Conservation (phyloP, 2,888 invertebrate species). For the Galerucella calmariensis region DNA sequence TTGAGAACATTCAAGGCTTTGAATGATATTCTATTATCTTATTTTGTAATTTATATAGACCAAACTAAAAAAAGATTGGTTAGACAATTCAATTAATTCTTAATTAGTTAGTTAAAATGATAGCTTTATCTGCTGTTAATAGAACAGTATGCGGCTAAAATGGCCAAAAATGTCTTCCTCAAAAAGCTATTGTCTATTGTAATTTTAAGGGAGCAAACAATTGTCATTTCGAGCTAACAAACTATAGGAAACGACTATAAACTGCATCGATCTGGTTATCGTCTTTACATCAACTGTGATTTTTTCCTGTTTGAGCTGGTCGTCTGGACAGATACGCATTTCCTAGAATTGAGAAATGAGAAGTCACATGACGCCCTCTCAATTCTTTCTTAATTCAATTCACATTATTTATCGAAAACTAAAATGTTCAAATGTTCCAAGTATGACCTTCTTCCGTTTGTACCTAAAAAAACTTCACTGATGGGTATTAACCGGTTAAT, state of each 20-base stretch:
- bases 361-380: neutral
- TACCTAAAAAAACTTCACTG: too few relatives aligned
- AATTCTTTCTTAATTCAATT: neutral
- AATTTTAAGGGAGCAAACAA: conserved; percentile 59
- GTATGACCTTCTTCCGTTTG: too few relatives aligned
- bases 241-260: conserved; percentile 18
- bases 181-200: conserved; percentile 58
- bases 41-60: conserved; percentile 22
- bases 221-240: conserved; percentile 59
- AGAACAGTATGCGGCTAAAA: conserved; percentile 61
- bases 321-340: neutral
- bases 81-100: conserved; percentile 25
- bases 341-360: neutral
- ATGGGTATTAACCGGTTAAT: too few relatives aligned
- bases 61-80: conserved; percentile 25
- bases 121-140: conserved; percentile 60
- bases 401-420: neutral
- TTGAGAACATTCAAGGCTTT: neutral
- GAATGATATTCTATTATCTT: neutral
- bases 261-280: neutral
- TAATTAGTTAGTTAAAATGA: conserved; percentile 39
- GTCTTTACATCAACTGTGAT: neutral
- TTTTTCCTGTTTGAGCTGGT: neutral
- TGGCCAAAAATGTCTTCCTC: conserved; percentile 65
- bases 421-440: neutral